These are phyloP conservation scores for Lycorma delicatula DNA, from an alignment of 1,140 invertebrate species.

Conservation along the genomic window DNA sequence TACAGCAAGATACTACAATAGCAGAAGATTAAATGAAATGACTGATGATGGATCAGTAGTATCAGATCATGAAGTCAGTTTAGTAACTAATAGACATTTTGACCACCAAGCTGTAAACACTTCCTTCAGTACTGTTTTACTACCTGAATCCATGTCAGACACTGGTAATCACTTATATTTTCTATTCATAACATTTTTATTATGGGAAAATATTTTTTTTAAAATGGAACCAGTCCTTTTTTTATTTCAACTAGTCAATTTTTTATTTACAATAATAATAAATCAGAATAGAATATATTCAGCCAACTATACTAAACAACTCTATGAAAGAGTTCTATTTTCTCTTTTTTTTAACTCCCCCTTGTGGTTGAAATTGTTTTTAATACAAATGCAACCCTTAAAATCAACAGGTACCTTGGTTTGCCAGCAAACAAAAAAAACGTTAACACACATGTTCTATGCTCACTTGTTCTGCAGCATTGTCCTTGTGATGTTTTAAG, in stretches of 20 bases:
- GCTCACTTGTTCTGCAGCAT: no score
- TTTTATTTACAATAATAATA: no score
- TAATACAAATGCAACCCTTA: no score
- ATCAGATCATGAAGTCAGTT: conserved; percentile 15
- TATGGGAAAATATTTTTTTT: neutral
- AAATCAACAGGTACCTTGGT: no score
- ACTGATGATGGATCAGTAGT: conserved; percentile 3
- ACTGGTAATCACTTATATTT: conserved; percentile 58
- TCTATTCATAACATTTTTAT: conserved; percentile 24
- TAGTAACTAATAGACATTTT: conserved; percentile 54
- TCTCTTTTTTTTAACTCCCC: no score
- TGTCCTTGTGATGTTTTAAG: no score
- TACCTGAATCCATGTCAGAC: conserved; percentile 76
- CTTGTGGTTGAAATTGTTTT: no score
- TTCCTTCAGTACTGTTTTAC: conserved; percentile 76
- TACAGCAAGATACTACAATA: conserved; percentile 28
- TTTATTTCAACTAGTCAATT: neutral
- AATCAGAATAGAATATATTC: no score
- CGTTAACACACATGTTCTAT: no score
- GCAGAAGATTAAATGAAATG: conserved; percentile 20
- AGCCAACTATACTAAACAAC: no score
- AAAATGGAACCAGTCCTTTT: neutral
- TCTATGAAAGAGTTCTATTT: no score
- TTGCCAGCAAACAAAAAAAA: no score
- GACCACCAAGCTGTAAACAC: conserved; percentile 77